phyloP scores from a whole-genome alignment of 2,797 vertebrate genomes.

The Cuniculus paca region DNA sequence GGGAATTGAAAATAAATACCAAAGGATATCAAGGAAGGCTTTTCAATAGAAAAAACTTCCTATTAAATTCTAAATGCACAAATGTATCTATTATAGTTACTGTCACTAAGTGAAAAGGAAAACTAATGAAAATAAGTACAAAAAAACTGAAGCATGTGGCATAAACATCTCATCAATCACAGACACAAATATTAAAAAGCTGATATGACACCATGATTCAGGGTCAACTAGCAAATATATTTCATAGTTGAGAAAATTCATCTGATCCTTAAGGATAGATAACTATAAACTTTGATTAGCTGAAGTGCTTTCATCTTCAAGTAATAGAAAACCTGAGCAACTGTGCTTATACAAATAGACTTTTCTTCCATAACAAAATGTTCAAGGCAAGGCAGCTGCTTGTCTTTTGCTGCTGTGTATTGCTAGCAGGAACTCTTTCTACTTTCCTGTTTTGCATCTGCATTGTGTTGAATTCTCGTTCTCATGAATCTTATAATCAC shows the following conservation, averaged over 20 bases:
- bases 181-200: constrained; percentile 19
- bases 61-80: constrained; percentile 58
- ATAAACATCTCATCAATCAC: neutral
- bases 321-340: constrained; percentile 17
- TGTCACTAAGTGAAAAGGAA: neutral
- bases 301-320: neutral
- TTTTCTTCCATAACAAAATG: neutral
- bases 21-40: neutral
- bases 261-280: neutral
- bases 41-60: neutral
- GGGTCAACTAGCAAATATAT: constrained; percentile 2
- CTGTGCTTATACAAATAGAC: neutral
- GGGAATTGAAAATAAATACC: constrained; percentile 59
- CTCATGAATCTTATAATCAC: neutral
- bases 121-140: constrained; percentile 34
- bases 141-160: neutral
- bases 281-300: constrained; percentile 21
- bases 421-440: neutral
- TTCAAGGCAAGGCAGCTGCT: neutral
- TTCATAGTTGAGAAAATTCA: neutral
- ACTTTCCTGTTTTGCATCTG: neutral
- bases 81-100: neutral
- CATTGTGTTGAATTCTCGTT: neutral
- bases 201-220: neutral
- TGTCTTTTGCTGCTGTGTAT: neutral